Evolutionary conservation across 2,113 vertebrate species (phyloP), one percentile per base, ranked within the genome.

Genomic region (Anolis sagrei): DNA sequence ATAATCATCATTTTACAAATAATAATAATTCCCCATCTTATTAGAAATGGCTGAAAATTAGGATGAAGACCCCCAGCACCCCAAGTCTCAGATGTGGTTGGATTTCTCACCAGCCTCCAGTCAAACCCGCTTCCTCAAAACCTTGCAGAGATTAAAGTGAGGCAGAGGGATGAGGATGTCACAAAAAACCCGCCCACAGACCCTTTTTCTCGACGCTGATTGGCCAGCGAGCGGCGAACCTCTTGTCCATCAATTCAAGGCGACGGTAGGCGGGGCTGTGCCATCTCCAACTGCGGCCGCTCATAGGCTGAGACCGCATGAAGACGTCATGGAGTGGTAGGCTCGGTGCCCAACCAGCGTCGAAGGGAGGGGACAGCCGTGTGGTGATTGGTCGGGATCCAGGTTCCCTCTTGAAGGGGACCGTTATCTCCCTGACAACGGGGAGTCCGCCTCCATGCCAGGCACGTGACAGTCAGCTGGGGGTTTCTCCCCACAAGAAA

Each of bases 351-450:
- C 69, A 21, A 5, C 74, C 19, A 75, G 32, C 54, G 11, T 29
- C 32, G 69, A 64, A 9, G 3, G 1, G 4, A 11, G 54, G 27
- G 0, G 8, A 62, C 36, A 51, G 29, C 2, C 11, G 54, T 10
- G 21, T 16, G 7, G 69, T 0, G 84, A 73, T 80, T 74, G 84
- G 84, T 19, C 8, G 54, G 13, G 29, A 29, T 18, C 18, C 49
- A 13, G 82, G 54, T 34, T 23, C 49, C 5, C 75, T 69, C 14
- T 7, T 7, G 58, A 5, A 19, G 32, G 32, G 32, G 34, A 14
- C 83, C 25, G 27, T 10, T 34, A 39, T 51, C 58, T 29, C 75
- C 70, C 32, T 80, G 32, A 69, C 77, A 80, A 86, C 84, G 84
- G 54, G 49, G 27, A 34, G 7, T 34, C 11, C 29, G 7, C 76